Evolutionary conservation across 2,888 invertebrate genomes (phyloP), one percentile per base, ranked within the genome.

Genomic region (Beris morrisii): DNA sequence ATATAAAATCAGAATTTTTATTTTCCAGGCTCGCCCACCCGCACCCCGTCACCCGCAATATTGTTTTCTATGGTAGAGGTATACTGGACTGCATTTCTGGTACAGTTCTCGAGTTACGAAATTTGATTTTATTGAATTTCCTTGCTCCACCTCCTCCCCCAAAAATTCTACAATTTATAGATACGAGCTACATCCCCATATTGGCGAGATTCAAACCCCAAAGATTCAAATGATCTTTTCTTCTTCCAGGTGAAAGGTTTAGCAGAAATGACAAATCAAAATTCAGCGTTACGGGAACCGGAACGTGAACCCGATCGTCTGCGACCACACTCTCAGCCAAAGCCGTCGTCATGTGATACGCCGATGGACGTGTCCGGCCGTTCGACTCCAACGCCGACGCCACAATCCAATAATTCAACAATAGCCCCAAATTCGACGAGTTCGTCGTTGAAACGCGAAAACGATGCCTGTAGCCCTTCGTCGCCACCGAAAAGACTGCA

Each of bases 241-340:
- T 58, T 31, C 28, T 28, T 61, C 5, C 57, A 86, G 86, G 86
- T 94, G 70, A 93, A 94, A 83, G 94, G 94, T 77, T 84, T 95
- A 78, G 93, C 93, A 82, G 94, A 94, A 83, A 93, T 94, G 91
- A 93, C 93, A 79, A 91, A 91, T 80, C 84, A 91, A 80, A 89
- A 88, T 77, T 83, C 83, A 70, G 86, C 86, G 73, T 77, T 83
- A 72, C 75, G 82, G 73, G 76, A 82, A 72, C 76, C 81, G 74
- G 77, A 82, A 78, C 82, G 86, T 77, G 84, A 86, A 74, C 75
- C 80, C 73, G 78, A 81, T 70, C 77, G 80, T 66, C 72, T 81
- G 74, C 77, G 81, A 73, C 80, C 80, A 55, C 80, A 80, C 71
- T 77, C 79, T 71, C 80, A 80, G 74, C 67, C 73, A 67, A 70